Evolutionary conservation across 23 tunicate genomes (phyloP).

Genomic region (Styela plicata): DNA sequence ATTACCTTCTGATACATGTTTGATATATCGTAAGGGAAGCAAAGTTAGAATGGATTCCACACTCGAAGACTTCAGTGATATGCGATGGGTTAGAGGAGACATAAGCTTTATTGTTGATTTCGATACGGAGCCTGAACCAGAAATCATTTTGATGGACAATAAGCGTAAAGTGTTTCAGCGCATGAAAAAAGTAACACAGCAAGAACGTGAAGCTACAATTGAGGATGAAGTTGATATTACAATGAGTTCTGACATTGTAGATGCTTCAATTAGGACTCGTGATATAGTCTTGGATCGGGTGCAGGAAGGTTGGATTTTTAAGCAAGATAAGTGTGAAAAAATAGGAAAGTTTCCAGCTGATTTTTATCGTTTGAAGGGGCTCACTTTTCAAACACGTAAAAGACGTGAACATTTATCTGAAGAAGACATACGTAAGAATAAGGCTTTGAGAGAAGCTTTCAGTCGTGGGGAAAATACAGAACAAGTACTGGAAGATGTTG

Average conservation of each 20-base stretch:
- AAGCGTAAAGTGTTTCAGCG: constrained; percentile 53
- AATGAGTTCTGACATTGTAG: constrained; percentile 83
- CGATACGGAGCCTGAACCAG: constrained; percentile 52
- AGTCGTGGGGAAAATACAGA: constrained; percentile 61
- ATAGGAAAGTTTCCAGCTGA: constrained; percentile 76
- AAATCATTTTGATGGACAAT: constrained; percentile 61
- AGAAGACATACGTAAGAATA: constrained; percentile 69
- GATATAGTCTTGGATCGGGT: constrained; percentile 36
- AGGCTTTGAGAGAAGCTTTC: constrained; percentile 49
- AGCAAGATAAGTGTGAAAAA: constrained; percentile 55
- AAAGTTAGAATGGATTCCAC: constrained; percentile 81
- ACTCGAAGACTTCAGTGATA: constrained; percentile 75
- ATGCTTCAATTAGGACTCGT: constrained; percentile 63
- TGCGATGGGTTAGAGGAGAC: constrained; percentile 85
- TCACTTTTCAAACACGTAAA: constrained; percentile 48
- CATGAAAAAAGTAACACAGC: constrained; percentile 35
- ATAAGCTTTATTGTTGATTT: constrained; percentile 56
- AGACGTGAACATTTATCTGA: constrained; percentile 83
- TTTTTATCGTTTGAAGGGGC: constrained; percentile 50
- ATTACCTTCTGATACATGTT: constrained; percentile 77
- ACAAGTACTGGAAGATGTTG: constrained; percentile 49
- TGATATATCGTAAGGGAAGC: constrained; percentile 57
- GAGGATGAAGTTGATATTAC: constrained; percentile 65
- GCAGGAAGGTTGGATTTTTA: constrained; percentile 72
- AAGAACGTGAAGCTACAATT: constrained; percentile 59